phyloP scores from a whole-genome alignment of 2,888 invertebrate species.

The Brassicogethes aeneus region DNA sequence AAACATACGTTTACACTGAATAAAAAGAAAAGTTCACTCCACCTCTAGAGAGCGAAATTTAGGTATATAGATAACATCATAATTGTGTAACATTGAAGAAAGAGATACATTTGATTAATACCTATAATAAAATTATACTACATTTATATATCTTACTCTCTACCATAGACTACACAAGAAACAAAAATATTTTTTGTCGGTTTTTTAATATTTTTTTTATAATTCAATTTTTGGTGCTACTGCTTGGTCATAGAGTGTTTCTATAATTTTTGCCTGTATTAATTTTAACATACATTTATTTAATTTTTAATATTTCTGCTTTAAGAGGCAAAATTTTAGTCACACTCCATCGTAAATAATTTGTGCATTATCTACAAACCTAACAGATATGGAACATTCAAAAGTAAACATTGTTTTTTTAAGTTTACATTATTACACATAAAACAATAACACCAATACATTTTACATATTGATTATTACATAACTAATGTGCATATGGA shows the following conservation, averaged over 20 bases:
- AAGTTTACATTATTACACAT: conserved; percentile 2
- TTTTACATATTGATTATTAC: conserved; percentile 5
- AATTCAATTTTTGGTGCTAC: conserved; percentile 10
- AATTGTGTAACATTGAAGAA: conserved; percentile 9
- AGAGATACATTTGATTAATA: conserved; percentile 8
- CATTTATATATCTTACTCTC: conserved; percentile 3
- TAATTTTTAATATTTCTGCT: no score
- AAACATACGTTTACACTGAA: no score
- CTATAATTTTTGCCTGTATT: conserved; percentile 5
- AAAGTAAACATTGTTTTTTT: conserved; percentile 3
- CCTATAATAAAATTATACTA: conserved; percentile 8
- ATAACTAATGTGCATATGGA: no score
- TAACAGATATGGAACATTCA: conserved; percentile 5
- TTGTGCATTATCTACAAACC: conserved; percentile 1
- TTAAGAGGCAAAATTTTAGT: no score
- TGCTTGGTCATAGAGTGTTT: conserved; percentile 6
- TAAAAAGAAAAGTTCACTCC: no score
- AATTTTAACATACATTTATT: no score
- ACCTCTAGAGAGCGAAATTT: no score
- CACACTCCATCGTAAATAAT: conserved; percentile 3
- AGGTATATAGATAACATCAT: conserved; percentile 5
- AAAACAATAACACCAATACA: conserved; percentile 10
- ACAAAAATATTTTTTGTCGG: conserved; percentile 5
- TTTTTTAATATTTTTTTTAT: conserved; percentile 5
- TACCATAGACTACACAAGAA: conserved; percentile 5